phyloP scores from a whole-genome alignment of 2,113 vertebrate genomes.

The Regulus satrapa region DNA sequence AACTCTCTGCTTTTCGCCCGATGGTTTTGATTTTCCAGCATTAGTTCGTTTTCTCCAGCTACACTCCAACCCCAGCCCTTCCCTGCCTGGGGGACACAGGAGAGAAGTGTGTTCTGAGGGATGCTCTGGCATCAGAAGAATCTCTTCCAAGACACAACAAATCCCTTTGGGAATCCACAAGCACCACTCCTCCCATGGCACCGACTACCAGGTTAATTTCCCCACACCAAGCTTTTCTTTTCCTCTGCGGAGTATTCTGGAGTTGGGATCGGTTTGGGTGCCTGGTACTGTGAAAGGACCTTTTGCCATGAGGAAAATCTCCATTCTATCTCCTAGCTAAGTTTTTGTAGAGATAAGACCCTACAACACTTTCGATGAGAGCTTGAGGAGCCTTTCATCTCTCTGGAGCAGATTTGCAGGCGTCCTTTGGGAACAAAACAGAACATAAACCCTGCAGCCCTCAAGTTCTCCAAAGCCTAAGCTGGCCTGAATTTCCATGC shows the following conservation, averaged over 20 bases:
- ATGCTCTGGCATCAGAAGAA: neutral
- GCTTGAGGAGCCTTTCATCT: rapidly evolving
- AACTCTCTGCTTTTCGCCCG: slow-evolving; percentile 59
- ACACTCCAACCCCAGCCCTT: neutral
- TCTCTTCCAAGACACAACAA: neutral
- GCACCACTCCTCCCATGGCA: neutral
- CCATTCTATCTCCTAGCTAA: rapidly evolving
- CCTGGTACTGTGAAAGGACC: neutral
- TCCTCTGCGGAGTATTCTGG: neutral
- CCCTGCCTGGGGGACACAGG: neutral
- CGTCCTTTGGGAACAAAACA: rapidly evolving
- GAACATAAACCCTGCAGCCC: neutral
- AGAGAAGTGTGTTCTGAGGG: neutral
- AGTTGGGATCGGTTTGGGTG: neutral
- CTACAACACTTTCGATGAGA: no score
- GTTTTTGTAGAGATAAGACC: neutral
- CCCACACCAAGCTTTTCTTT: neutral
- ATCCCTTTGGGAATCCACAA: neutral
- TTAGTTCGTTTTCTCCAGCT: slow-evolving; percentile 78
- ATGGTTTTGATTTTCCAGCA: slow-evolving; percentile 47
- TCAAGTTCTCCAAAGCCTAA: neutral
- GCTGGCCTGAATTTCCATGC: neutral
- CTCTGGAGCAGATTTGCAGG: neutral
- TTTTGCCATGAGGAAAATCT: neutral
- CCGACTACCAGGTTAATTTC: neutral